Evolutionary conservation across 2,797 vertebrate genomes (phyloP), one percentile per base, ranked within the genome.

Genomic region (Xenopus petersii): DNA sequence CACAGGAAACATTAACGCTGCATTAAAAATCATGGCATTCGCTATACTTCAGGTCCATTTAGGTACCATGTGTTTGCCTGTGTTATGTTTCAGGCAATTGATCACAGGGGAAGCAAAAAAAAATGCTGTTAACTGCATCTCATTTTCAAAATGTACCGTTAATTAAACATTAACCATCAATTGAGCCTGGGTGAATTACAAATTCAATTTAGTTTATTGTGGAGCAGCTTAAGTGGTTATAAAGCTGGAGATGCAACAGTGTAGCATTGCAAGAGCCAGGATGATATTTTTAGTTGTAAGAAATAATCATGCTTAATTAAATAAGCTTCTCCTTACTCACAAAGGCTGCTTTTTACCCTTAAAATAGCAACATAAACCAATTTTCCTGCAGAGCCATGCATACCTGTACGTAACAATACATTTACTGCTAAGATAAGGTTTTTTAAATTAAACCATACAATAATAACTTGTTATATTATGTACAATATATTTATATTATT

Each of bases 81-180:
- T 26, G 58, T 24, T 58, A 70, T 51, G 47, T 73, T 62, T 74
- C 33, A 60, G 62, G 67, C 63, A 78, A 69, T 69, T 69, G 71
- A 69, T 68, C 49, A 46, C 46, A 70, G 70, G 67, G 54, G 71
- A 78, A 74, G 71, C 62, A 46, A 63, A 73, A 33, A 42, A 70
- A 73, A 51, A 73, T 67, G 42, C 60, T 69, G 61, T 58, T 78
- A 70, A 74, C 66, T 46, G 61, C 66, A 73, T 70, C 76, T 73
- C 71, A 78, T 78, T 78, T 74, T 73, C 65, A 65, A 64, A 69
- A 64, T 78, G 65, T 78, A 65, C 65, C 69, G 71, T 78, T 78
- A 78, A 78, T 78, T 78, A 73, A 78, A 78, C 71, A 78, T 78
- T 78, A 73, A 70, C 76, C 71, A 65, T 78, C 76, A 78, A 78